Percentiles rank a stretch among this genome's conserved stretches.
Evolutionary conservation across 1,140 invertebrate genomes (phyloP).

Genomic region (Pachypsylla venusta): DNA sequence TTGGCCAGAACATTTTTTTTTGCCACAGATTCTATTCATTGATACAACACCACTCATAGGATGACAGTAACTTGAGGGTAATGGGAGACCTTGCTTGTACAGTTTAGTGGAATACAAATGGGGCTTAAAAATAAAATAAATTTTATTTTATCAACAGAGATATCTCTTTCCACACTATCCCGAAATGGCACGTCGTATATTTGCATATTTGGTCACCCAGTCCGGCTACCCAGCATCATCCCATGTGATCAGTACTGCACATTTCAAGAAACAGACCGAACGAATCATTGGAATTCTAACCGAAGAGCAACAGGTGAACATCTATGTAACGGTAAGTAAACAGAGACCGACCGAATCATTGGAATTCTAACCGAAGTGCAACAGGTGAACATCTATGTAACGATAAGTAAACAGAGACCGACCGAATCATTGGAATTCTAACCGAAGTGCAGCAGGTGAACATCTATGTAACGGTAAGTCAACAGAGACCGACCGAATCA

Average conservation of each 20-base stretch:
- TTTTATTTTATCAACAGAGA: conserved; percentile 33
- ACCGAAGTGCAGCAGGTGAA: conserved; percentile 46
- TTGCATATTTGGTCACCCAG: conserved; percentile 40
- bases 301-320: conserved; percentile 44
- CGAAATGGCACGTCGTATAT: conserved; percentile 50
- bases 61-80: background rate
- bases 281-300: conserved; percentile 48
- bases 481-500: no score
- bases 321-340: conserved; percentile 42
- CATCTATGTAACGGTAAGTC: conserved; percentile 42
- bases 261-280: conserved; percentile 54
- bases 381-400: conserved; percentile 49
- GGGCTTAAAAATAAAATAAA: conserved; percentile 5
- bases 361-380: conserved; percentile 45
- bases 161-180: conserved; percentile 63
- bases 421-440: conserved; percentile 47
- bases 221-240: conserved; percentile 40
- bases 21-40: conserved; percentile 8
- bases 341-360: no score
- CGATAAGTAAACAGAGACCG: no score
- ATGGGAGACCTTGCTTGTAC: no score
- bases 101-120: background rate
- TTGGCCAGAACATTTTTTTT: background rate
- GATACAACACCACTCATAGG: background rate
- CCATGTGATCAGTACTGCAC: conserved; percentile 37